phyloP scores from a whole-genome alignment of 2,113 vertebrate genomes.

The Anhinga anhinga region DNA sequence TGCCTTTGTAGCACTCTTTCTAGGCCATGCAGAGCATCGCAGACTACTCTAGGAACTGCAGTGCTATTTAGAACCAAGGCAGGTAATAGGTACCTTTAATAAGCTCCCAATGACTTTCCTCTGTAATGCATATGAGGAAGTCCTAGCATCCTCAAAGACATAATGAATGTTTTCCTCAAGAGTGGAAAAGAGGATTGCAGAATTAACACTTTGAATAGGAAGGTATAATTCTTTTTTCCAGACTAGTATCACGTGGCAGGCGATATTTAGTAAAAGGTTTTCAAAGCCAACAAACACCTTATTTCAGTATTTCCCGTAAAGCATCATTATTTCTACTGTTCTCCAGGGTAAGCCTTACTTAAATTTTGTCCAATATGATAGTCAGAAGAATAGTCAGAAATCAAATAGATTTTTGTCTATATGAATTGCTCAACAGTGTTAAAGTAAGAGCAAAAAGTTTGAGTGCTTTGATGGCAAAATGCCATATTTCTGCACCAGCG shows the following conservation, averaged over 20 bases:
- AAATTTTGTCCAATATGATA: neutral
- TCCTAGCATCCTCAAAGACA: neutral
- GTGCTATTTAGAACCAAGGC: neutral
- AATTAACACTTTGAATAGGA: neutral
- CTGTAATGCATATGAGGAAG: neutral
- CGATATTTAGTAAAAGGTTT: neutral
- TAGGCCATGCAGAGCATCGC: neutral
- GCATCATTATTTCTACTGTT: neutral
- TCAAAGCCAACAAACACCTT: neutral
- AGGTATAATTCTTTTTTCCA: neutral
- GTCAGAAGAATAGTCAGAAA: constrained; percentile 36
- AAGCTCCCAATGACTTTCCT: neutral
- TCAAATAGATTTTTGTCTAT: constrained; percentile 16
- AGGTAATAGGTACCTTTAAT: rapidly evolving
- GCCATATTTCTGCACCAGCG: neutral
- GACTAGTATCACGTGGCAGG: neutral
- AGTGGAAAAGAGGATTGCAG: neutral
- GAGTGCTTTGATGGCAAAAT: constrained; percentile 62
- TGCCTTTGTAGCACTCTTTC: too few relatives aligned
- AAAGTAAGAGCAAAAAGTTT: constrained; percentile 8
- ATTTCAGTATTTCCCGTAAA: neutral
- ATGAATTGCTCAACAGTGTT: neutral
- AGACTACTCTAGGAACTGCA: neutral
- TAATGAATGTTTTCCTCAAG: neutral
- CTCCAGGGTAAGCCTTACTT: neutral